These are phyloP conservation scores for Spilogale gracilis DNA, from an alignment of 2,113 vertebrate genomes.

Conservation along the genomic window DNA sequence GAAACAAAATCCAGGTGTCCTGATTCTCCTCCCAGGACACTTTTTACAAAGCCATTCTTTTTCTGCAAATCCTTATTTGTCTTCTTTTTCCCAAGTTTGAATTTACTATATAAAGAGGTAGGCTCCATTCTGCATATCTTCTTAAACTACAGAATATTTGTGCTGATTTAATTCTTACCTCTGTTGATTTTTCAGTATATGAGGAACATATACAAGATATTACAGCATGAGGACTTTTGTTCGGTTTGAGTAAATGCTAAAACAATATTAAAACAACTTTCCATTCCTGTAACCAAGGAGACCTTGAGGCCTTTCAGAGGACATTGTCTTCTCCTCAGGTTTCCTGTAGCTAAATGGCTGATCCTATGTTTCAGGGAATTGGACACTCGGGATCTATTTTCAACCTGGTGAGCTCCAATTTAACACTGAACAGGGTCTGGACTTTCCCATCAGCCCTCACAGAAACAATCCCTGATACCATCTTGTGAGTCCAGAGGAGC, in stretches of 20 bases:
- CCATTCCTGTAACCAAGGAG: constrained; percentile 15
- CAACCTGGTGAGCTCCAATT: constrained; percentile 68
- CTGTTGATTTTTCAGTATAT: background rate
- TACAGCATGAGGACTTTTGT: background rate
- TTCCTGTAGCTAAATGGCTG: constrained; percentile 68
- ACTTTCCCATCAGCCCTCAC: constrained; percentile 56
- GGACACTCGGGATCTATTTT: constrained; percentile 77
- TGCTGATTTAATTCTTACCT: background rate
- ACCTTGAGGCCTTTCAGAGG: background rate
- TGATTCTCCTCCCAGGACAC: background rate
- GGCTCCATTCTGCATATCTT: background rate
- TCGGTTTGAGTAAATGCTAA: background rate
- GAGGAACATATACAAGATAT: background rate
- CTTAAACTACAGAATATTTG: background rate
- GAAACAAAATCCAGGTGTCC: background rate
- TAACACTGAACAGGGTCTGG: constrained; percentile 52
- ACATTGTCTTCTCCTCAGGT: constrained; percentile 24
- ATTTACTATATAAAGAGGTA: background rate
- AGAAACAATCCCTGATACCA: background rate
- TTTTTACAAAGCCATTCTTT: background rate
- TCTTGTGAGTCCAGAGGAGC: constrained; percentile 22
- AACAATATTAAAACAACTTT: background rate
- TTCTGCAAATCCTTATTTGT: background rate
- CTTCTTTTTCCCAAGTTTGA: background rate
- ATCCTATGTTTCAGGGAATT: constrained; percentile 62